Conservation (phyloP, 2,113 vertebrate species). For the Chlamydotis undulata region DNA sequence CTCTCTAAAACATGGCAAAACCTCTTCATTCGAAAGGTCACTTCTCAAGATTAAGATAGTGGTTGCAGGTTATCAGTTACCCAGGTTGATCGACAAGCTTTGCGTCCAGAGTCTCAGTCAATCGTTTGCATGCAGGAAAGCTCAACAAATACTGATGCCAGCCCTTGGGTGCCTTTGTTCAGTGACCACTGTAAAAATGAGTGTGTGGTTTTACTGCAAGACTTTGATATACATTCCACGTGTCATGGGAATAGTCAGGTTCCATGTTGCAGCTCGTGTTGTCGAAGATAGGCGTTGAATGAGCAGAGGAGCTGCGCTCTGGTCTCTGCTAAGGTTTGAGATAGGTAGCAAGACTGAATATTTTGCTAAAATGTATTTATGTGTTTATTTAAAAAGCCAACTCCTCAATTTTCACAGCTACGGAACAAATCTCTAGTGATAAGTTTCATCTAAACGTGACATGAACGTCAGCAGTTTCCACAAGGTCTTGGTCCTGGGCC, state of each 20-base stretch:
- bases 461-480: background rate
- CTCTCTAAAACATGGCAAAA: background rate
- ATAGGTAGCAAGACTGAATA: fast-evolving
- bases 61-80: background rate
- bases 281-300: fast-evolving
- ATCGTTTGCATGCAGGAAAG: background rate
- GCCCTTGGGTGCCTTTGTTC: background rate
- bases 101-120: background rate
- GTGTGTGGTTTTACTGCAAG: background rate
- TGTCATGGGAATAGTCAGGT: background rate
- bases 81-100: background rate
- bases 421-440: background rate
- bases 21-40: background rate
- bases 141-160: background rate
- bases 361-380: background rate
- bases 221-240: fast-evolving
- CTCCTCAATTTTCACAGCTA: background rate
- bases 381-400: background rate
- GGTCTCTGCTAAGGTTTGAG: background rate
- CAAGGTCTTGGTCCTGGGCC: background rate
- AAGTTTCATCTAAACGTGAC: background rate
- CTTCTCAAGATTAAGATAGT: background rate
- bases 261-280: fast-evolving
- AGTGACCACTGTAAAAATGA: fast-evolving
- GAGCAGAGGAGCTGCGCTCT: background rate